Evolutionary conservation across 2,113 vertebrate species (phyloP).

Genomic region (Pangasianodon hypophthalmus): DNA sequence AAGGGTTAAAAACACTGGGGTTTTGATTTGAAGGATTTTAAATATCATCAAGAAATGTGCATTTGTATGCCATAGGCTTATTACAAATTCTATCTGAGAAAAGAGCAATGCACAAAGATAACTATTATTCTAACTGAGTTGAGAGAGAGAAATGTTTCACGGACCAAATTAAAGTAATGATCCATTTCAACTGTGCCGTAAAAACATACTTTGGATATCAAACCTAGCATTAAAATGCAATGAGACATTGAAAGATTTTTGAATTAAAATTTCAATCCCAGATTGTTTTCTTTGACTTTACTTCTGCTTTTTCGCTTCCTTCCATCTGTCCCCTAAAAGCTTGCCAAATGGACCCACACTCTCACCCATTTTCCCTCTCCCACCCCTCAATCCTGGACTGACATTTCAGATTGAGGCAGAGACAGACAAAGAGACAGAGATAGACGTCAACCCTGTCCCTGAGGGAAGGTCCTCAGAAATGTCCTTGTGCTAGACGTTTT

Average conservation of each 20-base stretch:
- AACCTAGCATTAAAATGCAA: slow-evolving; percentile 11
- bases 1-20: background rate
- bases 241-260: slow-evolving; percentile 24
- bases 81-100: background rate
- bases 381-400: slow-evolving; percentile 9
- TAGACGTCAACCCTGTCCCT: slow-evolving; percentile 54
- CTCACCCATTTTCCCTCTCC: slow-evolving; percentile 18
- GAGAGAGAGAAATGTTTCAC: slow-evolving; percentile 3
- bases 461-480: slow-evolving; percentile 63
- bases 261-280: background rate
- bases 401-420: slow-evolving; percentile 33
- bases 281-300: slow-evolving; percentile 34
- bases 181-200: background rate
- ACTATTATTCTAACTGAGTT: background rate
- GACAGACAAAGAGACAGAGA: slow-evolving; percentile 33
- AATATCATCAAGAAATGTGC: background rate
- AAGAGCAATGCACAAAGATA: background rate
- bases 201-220: slow-evolving; percentile 16
- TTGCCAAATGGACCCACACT: slow-evolving; percentile 40
- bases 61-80: background rate
- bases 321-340: slow-evolving; percentile 49
- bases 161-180: slow-evolving; percentile 18
- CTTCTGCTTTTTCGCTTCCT: slow-evolving; percentile 29
- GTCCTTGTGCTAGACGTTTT: slow-evolving; percentile 63
- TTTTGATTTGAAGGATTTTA: background rate